phyloP scores from a whole-genome alignment of 2,888 invertebrate species.

The Empis livida region DNA sequence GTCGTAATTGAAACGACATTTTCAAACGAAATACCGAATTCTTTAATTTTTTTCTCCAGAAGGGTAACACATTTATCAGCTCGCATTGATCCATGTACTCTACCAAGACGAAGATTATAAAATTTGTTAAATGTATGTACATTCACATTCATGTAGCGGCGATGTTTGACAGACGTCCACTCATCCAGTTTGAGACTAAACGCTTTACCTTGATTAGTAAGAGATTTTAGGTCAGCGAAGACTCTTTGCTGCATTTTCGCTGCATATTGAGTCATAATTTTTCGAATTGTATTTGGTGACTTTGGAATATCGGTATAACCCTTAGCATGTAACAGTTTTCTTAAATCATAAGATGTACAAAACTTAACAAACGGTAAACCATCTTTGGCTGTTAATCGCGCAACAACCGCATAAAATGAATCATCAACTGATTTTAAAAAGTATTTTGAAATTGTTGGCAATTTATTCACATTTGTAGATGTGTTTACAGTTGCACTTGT shows the following conservation, averaged over 20 bases:
- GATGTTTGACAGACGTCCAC: too few relatives aligned
- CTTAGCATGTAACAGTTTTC: not conserved
- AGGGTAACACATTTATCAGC: conserved; percentile 1
- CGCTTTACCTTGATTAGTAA: too few relatives aligned
- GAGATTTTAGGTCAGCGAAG: too few relatives aligned
- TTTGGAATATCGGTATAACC: not conserved
- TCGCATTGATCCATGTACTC: not conserved
- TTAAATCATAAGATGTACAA: conserved; percentile 1
- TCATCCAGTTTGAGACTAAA: too few relatives aligned
- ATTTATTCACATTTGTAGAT: too few relatives aligned
- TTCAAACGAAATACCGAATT: not conserved
- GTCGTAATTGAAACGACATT: not conserved
- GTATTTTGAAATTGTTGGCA: too few relatives aligned
- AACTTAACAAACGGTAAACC: not conserved
- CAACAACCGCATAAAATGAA: not conserved
- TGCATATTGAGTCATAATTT: not conserved
- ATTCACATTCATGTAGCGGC: too few relatives aligned
- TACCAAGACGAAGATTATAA: too few relatives aligned
- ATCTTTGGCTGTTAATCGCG: conserved; percentile 3
- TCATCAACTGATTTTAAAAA: too few relatives aligned
- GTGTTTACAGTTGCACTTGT: too few relatives aligned
- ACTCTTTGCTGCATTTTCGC: too few relatives aligned
- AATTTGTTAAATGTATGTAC: too few relatives aligned
- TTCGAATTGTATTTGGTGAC: not conserved
- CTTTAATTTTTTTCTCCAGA: not conserved